These are phyloP conservation scores for Nannobrachium achirus DNA, from an alignment of 2,113 vertebrate genomes.

Conservation along the genomic window DNA sequence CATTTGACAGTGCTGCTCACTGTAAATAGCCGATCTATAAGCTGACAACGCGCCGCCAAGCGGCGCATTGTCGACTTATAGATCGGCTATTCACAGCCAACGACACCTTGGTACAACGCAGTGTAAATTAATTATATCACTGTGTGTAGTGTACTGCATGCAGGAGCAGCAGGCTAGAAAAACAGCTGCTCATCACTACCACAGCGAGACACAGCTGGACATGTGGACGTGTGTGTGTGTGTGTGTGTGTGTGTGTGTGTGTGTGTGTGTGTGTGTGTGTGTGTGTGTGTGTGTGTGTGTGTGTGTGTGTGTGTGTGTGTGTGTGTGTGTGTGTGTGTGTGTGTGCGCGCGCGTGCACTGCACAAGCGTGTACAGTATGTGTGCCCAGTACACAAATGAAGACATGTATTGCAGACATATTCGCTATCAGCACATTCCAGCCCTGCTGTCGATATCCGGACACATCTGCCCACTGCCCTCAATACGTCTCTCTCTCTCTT, in stretches of 20 bases:
- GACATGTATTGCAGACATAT: slow-evolving; percentile 38
- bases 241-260: neutral
- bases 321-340: slow-evolving; percentile 9
- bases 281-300: slow-evolving; percentile 4
- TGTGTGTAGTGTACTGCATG: neutral
- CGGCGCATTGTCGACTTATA: too few species aligned
- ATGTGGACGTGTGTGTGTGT: slow-evolving; percentile 1
- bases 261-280: neutral
- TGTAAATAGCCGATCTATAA: too few species aligned
- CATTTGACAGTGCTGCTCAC: neutral
- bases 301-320: neutral
- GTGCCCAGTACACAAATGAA: slow-evolving; percentile 34
- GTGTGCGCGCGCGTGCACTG: slow-evolving; percentile 3
- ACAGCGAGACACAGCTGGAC: slow-evolving; percentile 19
- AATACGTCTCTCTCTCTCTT: slow-evolving; percentile 32
- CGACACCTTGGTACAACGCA: too few species aligned
- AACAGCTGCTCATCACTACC: slow-evolving; percentile 47
- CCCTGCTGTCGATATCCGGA: slow-evolving; percentile 35
- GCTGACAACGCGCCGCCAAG: too few species aligned
- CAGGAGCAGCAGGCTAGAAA: neutral
- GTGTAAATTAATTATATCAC: too few species aligned
- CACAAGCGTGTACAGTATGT: neutral
- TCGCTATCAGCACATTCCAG: slow-evolving; percentile 52
- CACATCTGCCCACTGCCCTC: slow-evolving; percentile 56
- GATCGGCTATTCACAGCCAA: too few species aligned